Evolutionary conservation across 2,113 vertebrate genomes (phyloP).

Genomic region (Azemiops feae): DNA sequence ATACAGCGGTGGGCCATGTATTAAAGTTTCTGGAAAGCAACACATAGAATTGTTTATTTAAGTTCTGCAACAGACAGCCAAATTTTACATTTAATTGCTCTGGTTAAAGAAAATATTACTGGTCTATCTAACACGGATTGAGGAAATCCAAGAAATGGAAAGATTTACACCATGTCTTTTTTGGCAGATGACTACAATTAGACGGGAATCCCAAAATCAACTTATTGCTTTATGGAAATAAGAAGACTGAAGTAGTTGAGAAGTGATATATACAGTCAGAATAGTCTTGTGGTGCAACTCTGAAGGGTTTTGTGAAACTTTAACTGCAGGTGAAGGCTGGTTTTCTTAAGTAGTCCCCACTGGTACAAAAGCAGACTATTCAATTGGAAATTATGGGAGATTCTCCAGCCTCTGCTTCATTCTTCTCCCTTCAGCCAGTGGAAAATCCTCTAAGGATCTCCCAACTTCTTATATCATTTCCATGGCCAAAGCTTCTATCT

Average conservation of each 20-base stretch:
- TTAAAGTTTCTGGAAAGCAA: conserved; percentile 54
- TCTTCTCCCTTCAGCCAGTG: neutral
- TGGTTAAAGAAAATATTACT: conserved; percentile 58
- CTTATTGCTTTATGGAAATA: conserved; percentile 50
- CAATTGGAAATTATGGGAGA: neutral
- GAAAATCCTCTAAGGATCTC: neutral
- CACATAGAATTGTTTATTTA: conserved; percentile 58
- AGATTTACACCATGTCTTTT: conserved; percentile 56
- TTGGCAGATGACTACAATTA: conserved; percentile 45
- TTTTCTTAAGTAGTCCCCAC: neutral
- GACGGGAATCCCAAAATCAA: conserved; percentile 16
- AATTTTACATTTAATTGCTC: conserved; percentile 52
- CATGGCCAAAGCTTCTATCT: neutral
- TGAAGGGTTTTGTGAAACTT: neutral
- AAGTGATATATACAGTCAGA: neutral
- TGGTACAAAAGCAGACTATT: neutral
- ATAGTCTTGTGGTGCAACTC: neutral
- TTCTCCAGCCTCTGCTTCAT: neutral
- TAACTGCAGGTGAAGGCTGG: neutral
- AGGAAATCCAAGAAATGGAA: conserved; percentile 68
- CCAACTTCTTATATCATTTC: neutral
- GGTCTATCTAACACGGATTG: conserved; percentile 53
- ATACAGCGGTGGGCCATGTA: conserved; percentile 48
- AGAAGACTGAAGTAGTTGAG: conserved; percentile 21
- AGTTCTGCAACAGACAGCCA: conserved; percentile 46